Conservation (phyloP, 2,113 vertebrate species). For the Peromyscus polionotus region DNA sequence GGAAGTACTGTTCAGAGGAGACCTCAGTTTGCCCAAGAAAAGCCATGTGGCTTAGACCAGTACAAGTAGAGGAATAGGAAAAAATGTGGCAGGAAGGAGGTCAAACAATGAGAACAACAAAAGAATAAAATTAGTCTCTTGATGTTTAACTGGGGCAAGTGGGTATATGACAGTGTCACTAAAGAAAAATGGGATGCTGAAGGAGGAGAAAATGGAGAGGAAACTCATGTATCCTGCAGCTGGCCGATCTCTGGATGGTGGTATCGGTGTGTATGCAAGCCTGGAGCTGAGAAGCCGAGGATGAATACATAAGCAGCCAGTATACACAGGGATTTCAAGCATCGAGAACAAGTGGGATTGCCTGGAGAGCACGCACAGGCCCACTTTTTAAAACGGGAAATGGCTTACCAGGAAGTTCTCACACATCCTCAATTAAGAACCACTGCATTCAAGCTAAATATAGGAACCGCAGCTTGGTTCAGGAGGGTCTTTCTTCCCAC, state of each 20-base stretch:
- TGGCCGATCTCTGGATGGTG: rapidly evolving
- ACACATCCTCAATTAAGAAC: slow-evolving; percentile 31
- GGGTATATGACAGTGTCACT: not conserved
- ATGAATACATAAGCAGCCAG: not conserved
- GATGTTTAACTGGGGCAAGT: not conserved
- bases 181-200: not conserved
- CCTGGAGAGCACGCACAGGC: not conserved
- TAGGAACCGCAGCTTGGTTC: slow-evolving; percentile 22
- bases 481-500: slow-evolving; percentile 7
- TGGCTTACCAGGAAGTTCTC: slow-evolving; percentile 31
- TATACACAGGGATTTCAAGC: not conserved
- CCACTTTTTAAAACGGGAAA: not conserved
- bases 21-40: not conserved
- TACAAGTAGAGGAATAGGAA: not conserved
- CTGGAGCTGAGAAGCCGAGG: not conserved
- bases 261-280: not conserved
- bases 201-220: not conserved
- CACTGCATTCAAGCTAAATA: slow-evolving; percentile 41
- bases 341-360: not conserved
- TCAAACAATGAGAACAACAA: not conserved
- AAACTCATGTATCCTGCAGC: not conserved
- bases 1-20: rapidly evolving
- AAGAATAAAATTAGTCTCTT: not conserved
- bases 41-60: not conserved
- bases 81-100: not conserved